phyloP scores from a whole-genome alignment of 2,888 invertebrate species.

The Cheilosia grossa region DNA sequence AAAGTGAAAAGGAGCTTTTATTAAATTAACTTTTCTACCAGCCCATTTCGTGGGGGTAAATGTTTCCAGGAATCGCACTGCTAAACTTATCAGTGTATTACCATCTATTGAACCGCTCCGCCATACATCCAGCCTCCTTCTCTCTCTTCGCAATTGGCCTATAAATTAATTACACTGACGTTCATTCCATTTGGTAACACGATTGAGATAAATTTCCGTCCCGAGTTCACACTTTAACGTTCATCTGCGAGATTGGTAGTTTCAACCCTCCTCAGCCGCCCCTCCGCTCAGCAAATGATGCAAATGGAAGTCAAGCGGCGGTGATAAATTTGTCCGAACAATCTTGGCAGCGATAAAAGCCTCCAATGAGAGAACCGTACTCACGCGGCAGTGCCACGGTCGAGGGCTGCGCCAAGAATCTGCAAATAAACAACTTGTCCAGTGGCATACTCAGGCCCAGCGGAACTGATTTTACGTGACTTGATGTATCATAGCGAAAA shows the following conservation, averaged over 20 bases:
- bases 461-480: conserved; percentile 50
- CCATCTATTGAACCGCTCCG: neutral
- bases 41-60: conserved; percentile 8
- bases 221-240: conserved; percentile 5
- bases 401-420: neutral
- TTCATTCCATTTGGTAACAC: conserved; percentile 50
- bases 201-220: conserved; percentile 56
- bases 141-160: conserved; percentile 3
- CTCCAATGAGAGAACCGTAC: no score
- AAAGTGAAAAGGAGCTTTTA: neutral
- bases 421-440: conserved; percentile 44
- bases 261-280: neutral
- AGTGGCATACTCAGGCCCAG: neutral
- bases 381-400: neutral
- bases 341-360: conserved; percentile 15
- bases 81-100: conserved; percentile 27
- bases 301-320: conserved; percentile 45
- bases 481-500: conserved; percentile 42
- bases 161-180: conserved; percentile 63
- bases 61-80: conserved; percentile 23
- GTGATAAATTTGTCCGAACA: conserved; percentile 45
- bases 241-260: conserved; percentile 1
- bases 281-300: conserved; percentile 12
- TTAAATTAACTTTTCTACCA: conserved; percentile 19
- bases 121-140: no score